A percentile compares a stretch with the other conserved stretches of the same genome.
Conservation (phyloP, 2,888 invertebrate genomes). For the Bellardia bayeri region DNA sequence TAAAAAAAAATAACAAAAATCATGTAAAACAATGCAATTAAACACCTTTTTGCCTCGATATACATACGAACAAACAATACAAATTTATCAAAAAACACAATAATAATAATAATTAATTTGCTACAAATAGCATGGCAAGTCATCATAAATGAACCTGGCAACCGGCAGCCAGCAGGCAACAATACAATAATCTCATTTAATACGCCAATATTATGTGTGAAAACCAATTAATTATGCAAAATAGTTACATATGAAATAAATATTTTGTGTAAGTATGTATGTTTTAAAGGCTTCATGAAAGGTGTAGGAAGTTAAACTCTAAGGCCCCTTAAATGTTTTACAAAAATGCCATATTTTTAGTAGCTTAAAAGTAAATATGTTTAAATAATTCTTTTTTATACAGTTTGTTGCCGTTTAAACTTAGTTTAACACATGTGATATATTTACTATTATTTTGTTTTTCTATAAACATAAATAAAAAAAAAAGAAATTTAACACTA, state of each 20-base stretch:
- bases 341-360: slow-evolving; percentile 34
- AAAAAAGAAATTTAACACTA: slow-evolving; percentile 56
- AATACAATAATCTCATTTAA: slow-evolving; percentile 76
- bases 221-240: slow-evolving; percentile 82
- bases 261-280: not conserved
- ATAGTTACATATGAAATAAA: slow-evolving; percentile 65
- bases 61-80: slow-evolving; percentile 23
- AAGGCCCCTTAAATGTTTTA: not conserved
- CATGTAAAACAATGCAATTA: slow-evolving; percentile 60
- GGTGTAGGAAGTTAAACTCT: not conserved
- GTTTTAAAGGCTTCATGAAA: not conserved
- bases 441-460: slow-evolving; percentile 64
- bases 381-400: slow-evolving; percentile 31
- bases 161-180: slow-evolving; percentile 64
- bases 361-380: slow-evolving; percentile 41
- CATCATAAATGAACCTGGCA: slow-evolving; percentile 66
- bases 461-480: slow-evolving; percentile 5
- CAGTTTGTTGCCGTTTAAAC: slow-evolving; percentile 48
- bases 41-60: slow-evolving; percentile 55
- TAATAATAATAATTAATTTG: slow-evolving; percentile 69
- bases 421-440: slow-evolving; percentile 71
- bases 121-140: slow-evolving; percentile 57
- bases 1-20: slow-evolving; percentile 35
- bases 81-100: slow-evolving; percentile 60
- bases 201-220: slow-evolving; percentile 80